phyloP scores from a whole-genome alignment of 2,113 vertebrate genomes.

The Edolisoma coerulescens region DNA sequence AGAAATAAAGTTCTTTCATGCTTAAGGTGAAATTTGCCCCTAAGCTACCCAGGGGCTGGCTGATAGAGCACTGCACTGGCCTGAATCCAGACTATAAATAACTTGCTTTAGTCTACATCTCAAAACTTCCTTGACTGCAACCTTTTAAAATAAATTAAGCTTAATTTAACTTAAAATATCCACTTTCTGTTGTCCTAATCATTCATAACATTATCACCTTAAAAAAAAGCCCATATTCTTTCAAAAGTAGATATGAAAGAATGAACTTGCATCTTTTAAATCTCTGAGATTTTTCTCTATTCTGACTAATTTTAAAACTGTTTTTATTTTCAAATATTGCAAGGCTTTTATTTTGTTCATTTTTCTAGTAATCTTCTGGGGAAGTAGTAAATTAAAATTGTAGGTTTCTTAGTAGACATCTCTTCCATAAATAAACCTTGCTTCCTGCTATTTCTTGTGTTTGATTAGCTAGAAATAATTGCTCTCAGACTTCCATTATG shows the following conservation, averaged over 20 bases:
- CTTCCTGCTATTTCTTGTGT: slow-evolving; percentile 4
- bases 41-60: not conserved
- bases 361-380: not conserved
- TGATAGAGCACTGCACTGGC: not conserved
- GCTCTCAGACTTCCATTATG: slow-evolving; percentile 1
- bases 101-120: not conserved
- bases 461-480: slow-evolving; percentile 46
- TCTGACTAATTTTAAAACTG: not conserved
- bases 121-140: not conserved
- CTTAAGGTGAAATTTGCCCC: not conserved
- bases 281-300: not conserved
- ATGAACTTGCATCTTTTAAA: not conserved
- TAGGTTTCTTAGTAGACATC: not conserved
- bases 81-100: not conserved
- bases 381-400: slow-evolving; percentile 4
- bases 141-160: not conserved
- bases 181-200: not conserved
- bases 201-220: not conserved
- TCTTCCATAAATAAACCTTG: slow-evolving; percentile 4
- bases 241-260: not conserved
- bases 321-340: not conserved
- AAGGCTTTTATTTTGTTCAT: not conserved
- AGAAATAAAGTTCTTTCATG: not conserved
- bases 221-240: not conserved
- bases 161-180: not conserved